Evolutionary conservation across 2,113 vertebrate genomes (phyloP).

Genomic region (Chamaetylas fuelleborni): DNA sequence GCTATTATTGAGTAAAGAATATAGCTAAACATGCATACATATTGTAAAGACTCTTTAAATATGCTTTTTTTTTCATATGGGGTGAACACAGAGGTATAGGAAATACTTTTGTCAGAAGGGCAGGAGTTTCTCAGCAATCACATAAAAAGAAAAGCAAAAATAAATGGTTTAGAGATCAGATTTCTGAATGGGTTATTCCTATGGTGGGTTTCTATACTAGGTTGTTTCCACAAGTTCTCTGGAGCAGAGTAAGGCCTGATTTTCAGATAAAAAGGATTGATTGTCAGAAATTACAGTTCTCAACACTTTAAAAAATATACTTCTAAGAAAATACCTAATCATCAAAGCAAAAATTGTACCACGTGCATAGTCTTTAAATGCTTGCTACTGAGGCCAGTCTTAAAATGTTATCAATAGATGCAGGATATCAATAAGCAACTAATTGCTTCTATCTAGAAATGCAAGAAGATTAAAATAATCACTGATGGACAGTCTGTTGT

Average conservation of each 20-base stretch:
- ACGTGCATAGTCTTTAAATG: background rate
- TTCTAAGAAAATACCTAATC: background rate
- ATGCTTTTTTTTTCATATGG: background rate
- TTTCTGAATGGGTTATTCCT: background rate
- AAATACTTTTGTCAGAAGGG: background rate
- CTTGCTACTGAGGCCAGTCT: background rate
- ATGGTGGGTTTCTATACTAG: background rate
- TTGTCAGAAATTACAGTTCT: background rate
- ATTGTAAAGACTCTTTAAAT: background rate
- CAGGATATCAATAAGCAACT: background rate
- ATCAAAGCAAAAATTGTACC: background rate
- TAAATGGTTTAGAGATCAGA: background rate
- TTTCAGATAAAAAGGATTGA: background rate
- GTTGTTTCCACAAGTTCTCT: background rate
- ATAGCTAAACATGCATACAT: slow-evolving; percentile 19
- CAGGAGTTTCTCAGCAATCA: background rate
- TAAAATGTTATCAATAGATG: background rate
- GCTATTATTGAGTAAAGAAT: background rate
- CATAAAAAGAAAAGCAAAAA: background rate
- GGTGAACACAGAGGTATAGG: background rate
- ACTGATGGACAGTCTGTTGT: background rate
- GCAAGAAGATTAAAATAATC: background rate
- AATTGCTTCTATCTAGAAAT: background rate
- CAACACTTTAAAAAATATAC: background rate
- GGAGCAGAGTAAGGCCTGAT: background rate